A percentile compares a stretch with the other conserved stretches of the same genome.
phyloP scores from a whole-genome alignment of 2,888 invertebrate genomes.

The Cyrtodaria siliqua region DNA sequence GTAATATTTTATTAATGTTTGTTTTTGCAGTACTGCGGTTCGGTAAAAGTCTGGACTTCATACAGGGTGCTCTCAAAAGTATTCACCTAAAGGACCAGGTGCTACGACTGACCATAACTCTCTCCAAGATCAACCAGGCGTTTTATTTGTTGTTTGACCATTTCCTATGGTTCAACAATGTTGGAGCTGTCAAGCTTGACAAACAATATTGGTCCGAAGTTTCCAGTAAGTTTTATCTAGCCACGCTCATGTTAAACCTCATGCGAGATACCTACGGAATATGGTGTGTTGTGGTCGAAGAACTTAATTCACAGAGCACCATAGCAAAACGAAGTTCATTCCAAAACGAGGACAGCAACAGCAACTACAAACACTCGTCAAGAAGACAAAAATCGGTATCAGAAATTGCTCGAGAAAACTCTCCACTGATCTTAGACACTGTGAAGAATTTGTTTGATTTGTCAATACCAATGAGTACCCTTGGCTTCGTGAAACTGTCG shows the following conservation, averaged over 20 bases:
- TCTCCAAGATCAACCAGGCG: constrained; percentile 93
- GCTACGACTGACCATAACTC: constrained; percentile 90
- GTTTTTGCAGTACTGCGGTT: constrained; percentile 91
- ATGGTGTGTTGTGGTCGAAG: constrained; percentile 63
- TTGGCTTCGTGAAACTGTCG: constrained; percentile 92
- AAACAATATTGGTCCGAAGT: constrained; percentile 91
- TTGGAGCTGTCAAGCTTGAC: constrained; percentile 88
- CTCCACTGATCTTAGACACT: constrained; percentile 91
- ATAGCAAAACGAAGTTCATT: constrained; percentile 54
- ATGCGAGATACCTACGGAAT: constrained; percentile 93
- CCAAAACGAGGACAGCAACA: constrained; percentile 87
- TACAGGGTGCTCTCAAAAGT: constrained; percentile 91
- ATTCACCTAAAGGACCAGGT: constrained; percentile 91
- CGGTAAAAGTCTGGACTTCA: constrained; percentile 93
- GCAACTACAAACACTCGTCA: constrained; percentile 87
- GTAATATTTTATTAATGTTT: no score
- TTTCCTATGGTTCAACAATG: constrained; percentile 92
- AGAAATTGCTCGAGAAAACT: constrained; percentile 71
- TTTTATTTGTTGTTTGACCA: constrained; percentile 94
- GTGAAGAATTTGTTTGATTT: constrained; percentile 95
- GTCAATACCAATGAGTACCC: constrained; percentile 93
- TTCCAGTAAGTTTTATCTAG: constrained; percentile 91
- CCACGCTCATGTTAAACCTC: constrained; percentile 93
- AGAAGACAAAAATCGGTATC: constrained; percentile 46
- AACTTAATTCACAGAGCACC: constrained; percentile 36